Evolutionary conservation across 2,113 vertebrate species (phyloP), one percentile per base, ranked within the genome.

Genomic region (Dunckerocampus dactyliophorus): DNA sequence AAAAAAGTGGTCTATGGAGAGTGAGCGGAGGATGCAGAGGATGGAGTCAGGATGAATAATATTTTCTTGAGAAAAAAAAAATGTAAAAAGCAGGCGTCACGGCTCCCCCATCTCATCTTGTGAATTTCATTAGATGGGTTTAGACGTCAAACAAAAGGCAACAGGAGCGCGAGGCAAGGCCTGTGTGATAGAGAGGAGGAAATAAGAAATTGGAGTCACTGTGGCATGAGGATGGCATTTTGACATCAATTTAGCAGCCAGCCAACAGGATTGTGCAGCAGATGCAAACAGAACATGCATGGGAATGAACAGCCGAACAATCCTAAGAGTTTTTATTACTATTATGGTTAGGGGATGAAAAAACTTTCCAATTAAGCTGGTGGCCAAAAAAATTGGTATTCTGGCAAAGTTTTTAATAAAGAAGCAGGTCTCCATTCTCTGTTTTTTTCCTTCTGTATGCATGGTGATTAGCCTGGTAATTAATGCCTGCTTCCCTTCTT

Each of bases 381-480:
- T 34, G n/a, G 8, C 17, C 17, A 20, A 47, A 59, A 67, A 68
- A 45, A 65, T 53, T 65, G 21, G 12, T 43, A 9, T 14, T 43
- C 14, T 43, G 13, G 39, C 39, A 43, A 3, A 14, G 39, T 43
- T 43, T 13, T 43, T 39, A 13, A 43, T 43, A 43, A 12, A 43
- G 39, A 34, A 34, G 39, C 39, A 34, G 39, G 39, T 43, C 39
- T 43, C 39, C 10, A 47, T 46, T 77, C 63, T 63, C 51, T 63
- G 46, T 69, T 71, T 74, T 52, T 73, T 73, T 87, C 72, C 60
- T 66, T 59, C 43, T 19, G 68, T 61, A 55, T 74, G 68, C 61
- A 52, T 74, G 62, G 65, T 56, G 65, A 77, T 79, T 56, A 76
- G 72, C 68, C 67, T 63, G 72, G 76, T 83, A 83, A 88, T 85